These are phyloP conservation scores for Bombus balteatus DNA, from an alignment of 1,140 invertebrate genomes.

Conservation along the genomic window DNA sequence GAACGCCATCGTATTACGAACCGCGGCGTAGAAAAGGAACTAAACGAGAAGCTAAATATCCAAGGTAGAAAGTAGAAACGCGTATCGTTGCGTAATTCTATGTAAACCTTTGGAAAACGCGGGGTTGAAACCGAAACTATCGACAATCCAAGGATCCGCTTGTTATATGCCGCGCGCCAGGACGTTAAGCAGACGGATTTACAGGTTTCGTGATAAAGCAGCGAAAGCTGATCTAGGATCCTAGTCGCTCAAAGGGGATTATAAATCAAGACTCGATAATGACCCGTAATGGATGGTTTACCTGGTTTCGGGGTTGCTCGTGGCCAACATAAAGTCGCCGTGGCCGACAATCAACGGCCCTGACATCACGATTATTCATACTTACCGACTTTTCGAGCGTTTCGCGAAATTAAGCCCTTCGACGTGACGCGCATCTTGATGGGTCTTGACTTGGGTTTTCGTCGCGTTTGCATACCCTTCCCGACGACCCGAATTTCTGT, in stretches of 20 bases:
- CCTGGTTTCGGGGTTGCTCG: constrained; percentile 19
- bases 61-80: background rate
- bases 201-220: constrained; percentile 32
- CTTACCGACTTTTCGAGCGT: constrained; percentile 66
- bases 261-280: constrained; percentile 72
- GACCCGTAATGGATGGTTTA: constrained; percentile 68
- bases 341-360: background rate
- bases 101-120: background rate
- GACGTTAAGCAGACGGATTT: constrained; percentile 25
- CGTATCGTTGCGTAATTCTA: background rate
- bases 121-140: background rate
- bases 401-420: constrained; percentile 71
- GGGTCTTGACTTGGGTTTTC: background rate
- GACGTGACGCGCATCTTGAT: constrained; percentile 67
- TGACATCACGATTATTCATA: constrained; percentile 71
- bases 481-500: constrained; percentile 4
- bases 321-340: constrained; percentile 45
- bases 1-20: background rate
- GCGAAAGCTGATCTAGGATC: constrained; percentile 36
- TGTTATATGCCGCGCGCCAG: rapidly evolving
- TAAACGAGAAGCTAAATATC: no score
- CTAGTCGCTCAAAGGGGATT: constrained; percentile 51
- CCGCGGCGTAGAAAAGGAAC: background rate
- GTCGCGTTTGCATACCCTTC: background rate
- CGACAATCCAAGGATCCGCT: background rate